Percentiles rank a stretch among this genome's conserved stretches.
Evolutionary conservation across 2,888 invertebrate species (phyloP).

Genomic region (Erebia epiphron): DNA sequence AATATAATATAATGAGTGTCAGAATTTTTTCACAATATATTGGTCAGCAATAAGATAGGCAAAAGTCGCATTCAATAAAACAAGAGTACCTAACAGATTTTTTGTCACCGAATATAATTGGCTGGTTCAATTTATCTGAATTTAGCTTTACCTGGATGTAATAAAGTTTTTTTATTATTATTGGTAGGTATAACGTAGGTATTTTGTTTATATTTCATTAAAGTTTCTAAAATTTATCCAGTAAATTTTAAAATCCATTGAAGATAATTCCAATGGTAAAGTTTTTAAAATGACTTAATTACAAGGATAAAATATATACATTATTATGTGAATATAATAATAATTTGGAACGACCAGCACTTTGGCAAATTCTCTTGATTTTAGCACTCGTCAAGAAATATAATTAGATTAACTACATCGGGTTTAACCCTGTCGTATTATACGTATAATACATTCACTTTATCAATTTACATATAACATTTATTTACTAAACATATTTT

Average conservation of each 20-base stretch:
- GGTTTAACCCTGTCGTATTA: constrained; percentile 21
- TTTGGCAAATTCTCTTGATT: neutral
- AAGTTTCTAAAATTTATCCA: no score
- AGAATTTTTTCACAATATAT: neutral
- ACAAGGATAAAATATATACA: neutral
- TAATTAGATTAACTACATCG: constrained; percentile 5
- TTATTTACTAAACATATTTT: constrained; percentile 11
- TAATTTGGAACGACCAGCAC: neutral
- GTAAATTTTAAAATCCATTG: neutral
- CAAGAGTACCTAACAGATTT: neutral
- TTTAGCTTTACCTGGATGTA: no score
- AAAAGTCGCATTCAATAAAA: neutral
- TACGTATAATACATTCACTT: constrained; percentile 11
- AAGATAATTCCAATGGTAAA: neutral
- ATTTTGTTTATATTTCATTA: no score
- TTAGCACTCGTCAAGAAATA: neutral
- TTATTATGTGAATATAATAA: neutral
- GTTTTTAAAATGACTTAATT: neutral
- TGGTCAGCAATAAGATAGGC: constrained; percentile 2
- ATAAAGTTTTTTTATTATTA: no score
- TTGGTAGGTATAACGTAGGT: no score
- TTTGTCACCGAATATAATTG: no score
- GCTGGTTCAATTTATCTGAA: no score
- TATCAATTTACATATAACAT: constrained; percentile 18
- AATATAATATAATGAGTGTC: neutral